phyloP scores from a whole-genome alignment of 2,888 invertebrate genomes.

The Netelia virgata region DNA sequence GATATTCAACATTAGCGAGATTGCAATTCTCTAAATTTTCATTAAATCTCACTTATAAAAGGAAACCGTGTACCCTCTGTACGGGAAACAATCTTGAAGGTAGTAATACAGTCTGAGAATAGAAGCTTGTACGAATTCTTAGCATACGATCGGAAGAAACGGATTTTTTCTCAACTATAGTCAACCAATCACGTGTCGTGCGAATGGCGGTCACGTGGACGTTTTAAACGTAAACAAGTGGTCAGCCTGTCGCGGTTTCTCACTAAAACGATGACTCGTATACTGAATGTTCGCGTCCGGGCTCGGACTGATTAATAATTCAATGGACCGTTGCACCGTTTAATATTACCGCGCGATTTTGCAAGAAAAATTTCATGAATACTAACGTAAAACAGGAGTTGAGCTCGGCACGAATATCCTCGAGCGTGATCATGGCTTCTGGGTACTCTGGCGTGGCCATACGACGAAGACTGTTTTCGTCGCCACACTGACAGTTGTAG shows the following conservation, averaged over 20 bases:
- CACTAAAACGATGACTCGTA: slow-evolving; percentile 42
- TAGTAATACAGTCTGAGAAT: too few relatives aligned
- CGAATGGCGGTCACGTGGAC: slow-evolving; percentile 61
- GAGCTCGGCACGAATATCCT: slow-evolving; percentile 90
- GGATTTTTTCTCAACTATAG: slow-evolving; percentile 46
- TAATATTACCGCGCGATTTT: slow-evolving; percentile 23
- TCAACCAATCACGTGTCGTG: slow-evolving; percentile 44
- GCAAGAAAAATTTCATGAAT: slow-evolving; percentile 18
- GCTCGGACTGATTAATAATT: slow-evolving; percentile 57
- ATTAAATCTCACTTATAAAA: too few relatives aligned
- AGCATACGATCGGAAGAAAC: slow-evolving; percentile 35
- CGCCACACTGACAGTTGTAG: slow-evolving; percentile 80
- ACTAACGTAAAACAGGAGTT: slow-evolving; percentile 90
- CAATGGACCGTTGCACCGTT: slow-evolving; percentile 48
- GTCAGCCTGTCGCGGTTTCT: background rate
- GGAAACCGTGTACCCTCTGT: too few relatives aligned
- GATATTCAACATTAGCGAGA: too few relatives aligned
- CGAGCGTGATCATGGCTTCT: slow-evolving; percentile 89
- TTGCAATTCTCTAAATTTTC: too few relatives aligned
- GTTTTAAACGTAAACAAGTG: background rate
- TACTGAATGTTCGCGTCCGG: slow-evolving; percentile 12
- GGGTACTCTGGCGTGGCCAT: slow-evolving; percentile 82
- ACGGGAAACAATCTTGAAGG: too few relatives aligned
- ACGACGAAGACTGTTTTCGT: slow-evolving; percentile 79
- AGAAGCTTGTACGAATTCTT: background rate